phyloP scores from a whole-genome alignment of 2,888 invertebrate species.

The Phyllotreta striolata region DNA sequence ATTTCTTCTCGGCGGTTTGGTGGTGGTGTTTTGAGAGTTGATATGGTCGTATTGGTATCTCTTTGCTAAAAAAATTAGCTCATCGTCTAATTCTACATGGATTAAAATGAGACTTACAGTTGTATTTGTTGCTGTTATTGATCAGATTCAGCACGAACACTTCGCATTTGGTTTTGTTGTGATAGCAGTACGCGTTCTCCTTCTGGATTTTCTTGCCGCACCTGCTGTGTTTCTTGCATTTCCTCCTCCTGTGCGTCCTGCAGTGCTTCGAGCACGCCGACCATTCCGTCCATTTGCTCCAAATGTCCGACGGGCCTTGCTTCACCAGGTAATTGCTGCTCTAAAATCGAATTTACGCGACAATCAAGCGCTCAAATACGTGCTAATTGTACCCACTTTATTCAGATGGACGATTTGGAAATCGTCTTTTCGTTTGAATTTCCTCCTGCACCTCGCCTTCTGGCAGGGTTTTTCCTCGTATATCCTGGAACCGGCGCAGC shows the following conservation, averaged over 20 bases:
- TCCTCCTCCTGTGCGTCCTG: constrained; percentile 79
- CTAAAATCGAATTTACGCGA: constrained; percentile 45
- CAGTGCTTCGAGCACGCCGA: constrained; percentile 81
- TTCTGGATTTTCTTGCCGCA: constrained; percentile 81
- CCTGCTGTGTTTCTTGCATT: constrained; percentile 75
- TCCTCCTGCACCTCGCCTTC: constrained; percentile 58
- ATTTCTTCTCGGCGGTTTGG: constrained; percentile 35
- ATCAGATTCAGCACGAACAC: constrained; percentile 65
- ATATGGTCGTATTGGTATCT: constrained; percentile 42
- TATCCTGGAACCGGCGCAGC: constrained; percentile 53
- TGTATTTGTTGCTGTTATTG: constrained; percentile 47
- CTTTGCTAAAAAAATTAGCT: constrained; percentile 37
- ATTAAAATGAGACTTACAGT: constrained; percentile 12
- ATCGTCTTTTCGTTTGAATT: constrained; percentile 55
- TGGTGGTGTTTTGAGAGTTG: constrained; percentile 40
- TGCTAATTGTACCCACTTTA: constrained; percentile 41
- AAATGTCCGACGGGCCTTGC: constrained; percentile 63
- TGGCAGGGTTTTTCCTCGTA: constrained; percentile 60
- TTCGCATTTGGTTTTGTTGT: constrained; percentile 83
- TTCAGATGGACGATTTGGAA: constrained; percentile 54
- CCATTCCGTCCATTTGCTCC: constrained; percentile 76
- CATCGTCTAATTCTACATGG: not conserved
- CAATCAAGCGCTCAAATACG: constrained; percentile 10
- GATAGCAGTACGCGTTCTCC: constrained; percentile 87
- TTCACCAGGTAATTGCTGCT: constrained; percentile 52